Conservation (phyloP, 2,113 vertebrate genomes). For the Mesocricetus auratus region DNA sequence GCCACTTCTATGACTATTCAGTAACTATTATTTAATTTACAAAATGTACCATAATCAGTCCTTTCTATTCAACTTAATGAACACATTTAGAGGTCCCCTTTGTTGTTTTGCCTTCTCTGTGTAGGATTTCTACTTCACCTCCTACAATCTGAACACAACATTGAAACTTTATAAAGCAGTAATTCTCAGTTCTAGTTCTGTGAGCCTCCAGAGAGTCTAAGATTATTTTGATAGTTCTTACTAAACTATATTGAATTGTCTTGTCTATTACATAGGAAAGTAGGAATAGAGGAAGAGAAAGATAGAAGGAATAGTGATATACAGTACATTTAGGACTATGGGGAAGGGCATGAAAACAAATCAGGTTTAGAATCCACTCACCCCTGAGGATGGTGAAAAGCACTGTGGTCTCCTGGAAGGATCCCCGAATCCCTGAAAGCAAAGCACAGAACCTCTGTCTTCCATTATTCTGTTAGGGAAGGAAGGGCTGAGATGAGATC, state of each 20-base stretch:
- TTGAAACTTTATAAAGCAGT: background rate
- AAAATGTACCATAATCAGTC: background rate
- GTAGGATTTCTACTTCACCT: background rate
- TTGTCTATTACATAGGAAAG: constrained; percentile 41
- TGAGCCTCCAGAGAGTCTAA: background rate
- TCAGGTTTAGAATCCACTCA: background rate
- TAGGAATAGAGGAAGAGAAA: background rate
- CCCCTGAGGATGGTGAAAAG: background rate
- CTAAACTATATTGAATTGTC: constrained; percentile 42
- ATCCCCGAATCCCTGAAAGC: background rate
- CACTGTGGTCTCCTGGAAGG: background rate
- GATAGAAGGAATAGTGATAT: background rate
- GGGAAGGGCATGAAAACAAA: background rate
- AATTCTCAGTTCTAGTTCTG: constrained; percentile 4
- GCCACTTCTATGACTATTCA: background rate
- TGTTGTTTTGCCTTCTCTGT: background rate
- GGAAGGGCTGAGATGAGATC: background rate
- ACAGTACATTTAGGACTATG: background rate
- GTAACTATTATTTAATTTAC: constrained; percentile 45
- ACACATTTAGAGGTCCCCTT: background rate
- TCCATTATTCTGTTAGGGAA: background rate
- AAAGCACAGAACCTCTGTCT: background rate
- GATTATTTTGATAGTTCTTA: background rate
- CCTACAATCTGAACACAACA: background rate
- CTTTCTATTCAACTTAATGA: constrained; percentile 11